These are phyloP conservation scores for Rhynchopsitta pachyrhyncha DNA, from an alignment of 2,113 vertebrate species.

Conservation along the genomic window DNA sequence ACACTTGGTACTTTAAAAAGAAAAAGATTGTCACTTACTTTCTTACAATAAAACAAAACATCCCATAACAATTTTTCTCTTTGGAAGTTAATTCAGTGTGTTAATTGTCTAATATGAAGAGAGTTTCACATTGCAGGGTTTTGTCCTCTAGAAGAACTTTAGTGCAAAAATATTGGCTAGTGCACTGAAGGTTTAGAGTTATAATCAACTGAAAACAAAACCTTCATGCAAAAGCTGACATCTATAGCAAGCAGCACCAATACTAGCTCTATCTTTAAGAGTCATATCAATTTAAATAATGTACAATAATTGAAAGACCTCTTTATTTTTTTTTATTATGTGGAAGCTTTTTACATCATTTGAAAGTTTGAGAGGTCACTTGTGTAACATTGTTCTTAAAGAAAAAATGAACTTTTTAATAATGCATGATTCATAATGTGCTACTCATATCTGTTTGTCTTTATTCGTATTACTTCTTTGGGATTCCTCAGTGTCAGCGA, in stretches of 20 bases:
- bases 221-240: neutral
- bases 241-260: neutral
- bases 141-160: neutral
- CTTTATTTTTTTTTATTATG: neutral
- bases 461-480: neutral
- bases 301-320: neutral
- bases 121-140: neutral
- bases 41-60: neutral
- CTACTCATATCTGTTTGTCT: slow-evolving; percentile 5
- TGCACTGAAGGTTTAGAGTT: neutral
- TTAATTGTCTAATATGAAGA: neutral
- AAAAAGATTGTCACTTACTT: neutral
- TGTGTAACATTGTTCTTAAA: neutral
- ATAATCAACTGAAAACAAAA: neutral
- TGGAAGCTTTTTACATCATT: neutral
- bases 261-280: neutral
- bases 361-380: neutral
- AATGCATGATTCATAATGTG: neutral
- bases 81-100: neutral
- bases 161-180: neutral
- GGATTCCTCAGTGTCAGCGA: neutral
- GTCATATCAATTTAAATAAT: neutral
- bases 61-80: neutral
- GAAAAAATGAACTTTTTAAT: neutral
- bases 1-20: neutral